Base-by-base conservation (phyloP, 2,888 invertebrate species). In the Tigriopus californicus region DNA sequence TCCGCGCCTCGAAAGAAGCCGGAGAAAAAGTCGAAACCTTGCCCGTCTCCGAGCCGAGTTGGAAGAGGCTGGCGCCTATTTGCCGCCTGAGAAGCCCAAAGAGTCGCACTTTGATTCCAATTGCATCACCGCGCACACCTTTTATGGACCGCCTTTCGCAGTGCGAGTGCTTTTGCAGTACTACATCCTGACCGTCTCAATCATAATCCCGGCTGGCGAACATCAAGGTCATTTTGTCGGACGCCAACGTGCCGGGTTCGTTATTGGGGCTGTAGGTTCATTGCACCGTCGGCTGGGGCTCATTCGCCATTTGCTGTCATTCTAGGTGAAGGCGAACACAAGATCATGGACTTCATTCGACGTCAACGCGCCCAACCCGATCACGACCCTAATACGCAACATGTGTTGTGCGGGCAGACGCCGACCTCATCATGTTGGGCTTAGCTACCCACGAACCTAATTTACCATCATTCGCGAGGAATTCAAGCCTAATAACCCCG, bases 401-500 rank as follows among this genome's bases (percentile, higher is more conserved):
- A 98, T 72, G 92, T 92, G 65, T 74, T 98, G 24, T 98, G 97
- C 72, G 98, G 98, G 97, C 98, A 0, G 98, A 98, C 72, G 94
- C 94, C 2, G 95, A 97, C 76, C 79, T 97, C 60, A 95, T 97
- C 67, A 97, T 97, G 95, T 75, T 97, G 70, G 95, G 97, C 10
- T 76, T 98, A 62, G 97, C 98, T 0, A 98, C 98, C 0, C 98
- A 99, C 70, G 98, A 98, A 73, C 90, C 92, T 1, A 88, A 98
- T 98, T 98, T 71, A 98, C 97, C 15, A 98, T 98, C 66, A 94
- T 97, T 67, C 74, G 94, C 25, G 98, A 98, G 73, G 98, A 99
- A 75, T 98, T 99, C 73, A 86, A 94, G 67, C 95, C 95, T 0
- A 95, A 97, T 71, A n/a, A n/a, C n/a, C n/a, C n/a, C n/a, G n/a